These are phyloP conservation scores for Otis tarda DNA, from an alignment of 2,113 vertebrate genomes.

Conservation along the genomic window DNA sequence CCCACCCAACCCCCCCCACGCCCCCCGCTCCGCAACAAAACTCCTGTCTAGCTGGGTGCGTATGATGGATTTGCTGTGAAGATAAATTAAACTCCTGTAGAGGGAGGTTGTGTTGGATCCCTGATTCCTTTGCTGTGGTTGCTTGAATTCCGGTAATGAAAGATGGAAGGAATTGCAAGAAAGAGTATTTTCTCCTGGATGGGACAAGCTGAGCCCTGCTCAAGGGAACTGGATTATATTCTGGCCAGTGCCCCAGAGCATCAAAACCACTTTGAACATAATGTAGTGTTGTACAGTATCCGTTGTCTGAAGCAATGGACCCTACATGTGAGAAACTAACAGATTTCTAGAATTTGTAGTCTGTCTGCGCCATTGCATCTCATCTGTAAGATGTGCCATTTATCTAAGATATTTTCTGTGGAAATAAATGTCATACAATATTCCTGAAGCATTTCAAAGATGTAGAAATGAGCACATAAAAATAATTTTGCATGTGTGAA, in stretches of 20 bases:
- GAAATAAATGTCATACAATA: background rate
- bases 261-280: background rate
- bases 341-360: background rate
- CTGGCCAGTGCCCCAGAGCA: background rate
- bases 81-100: background rate
- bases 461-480: background rate
- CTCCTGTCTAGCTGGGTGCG: background rate
- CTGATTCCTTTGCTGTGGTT: rapidly evolving
- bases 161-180: background rate
- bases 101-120: background rate
- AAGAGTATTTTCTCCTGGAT: background rate
- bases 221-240: background rate
- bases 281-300: rapidly evolving
- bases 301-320: background rate
- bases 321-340: background rate
- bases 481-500: background rate
- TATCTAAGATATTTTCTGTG: background rate
- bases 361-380: background rate
- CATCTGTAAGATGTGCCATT: background rate
- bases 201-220: background rate
- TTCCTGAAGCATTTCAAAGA: background rate
- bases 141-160: background rate
- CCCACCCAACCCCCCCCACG: too few relatives aligned
- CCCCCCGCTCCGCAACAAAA: background rate
- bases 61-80: background rate